Evolutionary conservation across 2,797 vertebrate genomes (phyloP).

Genomic region (Pterois miles): DNA sequence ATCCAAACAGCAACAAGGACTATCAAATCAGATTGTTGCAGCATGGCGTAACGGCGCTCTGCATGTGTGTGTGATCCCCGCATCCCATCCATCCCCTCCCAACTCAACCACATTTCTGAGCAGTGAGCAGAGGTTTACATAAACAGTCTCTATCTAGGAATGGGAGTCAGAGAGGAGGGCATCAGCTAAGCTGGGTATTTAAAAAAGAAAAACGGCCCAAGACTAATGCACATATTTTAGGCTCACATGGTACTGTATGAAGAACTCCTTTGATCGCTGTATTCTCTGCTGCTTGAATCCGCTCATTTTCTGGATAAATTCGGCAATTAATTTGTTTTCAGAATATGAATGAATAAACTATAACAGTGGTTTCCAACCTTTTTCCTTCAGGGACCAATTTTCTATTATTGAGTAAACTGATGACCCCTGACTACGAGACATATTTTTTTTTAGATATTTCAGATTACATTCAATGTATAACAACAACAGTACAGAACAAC

Average conservation of each 20-base stretch:
- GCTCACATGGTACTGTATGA: not conserved
- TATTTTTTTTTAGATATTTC: too few species aligned
- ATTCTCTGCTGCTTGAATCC: not conserved
- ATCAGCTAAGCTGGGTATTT: constrained; percentile 18
- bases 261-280: not conserved
- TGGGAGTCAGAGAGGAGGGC: constrained; percentile 36
- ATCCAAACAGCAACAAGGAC: constrained; percentile 75
- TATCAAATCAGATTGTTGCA: constrained; percentile 76
- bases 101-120: constrained; percentile 61
- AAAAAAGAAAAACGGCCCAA: constrained; percentile 6
- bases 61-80: not conserved
- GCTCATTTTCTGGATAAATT: not conserved
- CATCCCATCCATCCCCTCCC: constrained; percentile 38
- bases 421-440: too few species aligned
- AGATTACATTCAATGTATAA: too few species aligned
- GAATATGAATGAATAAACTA: not conserved
- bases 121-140: constrained; percentile 68
- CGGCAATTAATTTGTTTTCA: not conserved
- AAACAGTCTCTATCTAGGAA: constrained; percentile 67
- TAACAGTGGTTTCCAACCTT: too few species aligned
- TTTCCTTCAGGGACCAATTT: too few species aligned
- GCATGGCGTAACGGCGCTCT: constrained; percentile 65
- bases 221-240: not conserved
- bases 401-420: too few species aligned
- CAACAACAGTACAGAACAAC: too few species aligned